These are phyloP conservation scores for Theocolax elegans DNA, from an alignment of 1,140 invertebrate species.

Conservation along the genomic window DNA sequence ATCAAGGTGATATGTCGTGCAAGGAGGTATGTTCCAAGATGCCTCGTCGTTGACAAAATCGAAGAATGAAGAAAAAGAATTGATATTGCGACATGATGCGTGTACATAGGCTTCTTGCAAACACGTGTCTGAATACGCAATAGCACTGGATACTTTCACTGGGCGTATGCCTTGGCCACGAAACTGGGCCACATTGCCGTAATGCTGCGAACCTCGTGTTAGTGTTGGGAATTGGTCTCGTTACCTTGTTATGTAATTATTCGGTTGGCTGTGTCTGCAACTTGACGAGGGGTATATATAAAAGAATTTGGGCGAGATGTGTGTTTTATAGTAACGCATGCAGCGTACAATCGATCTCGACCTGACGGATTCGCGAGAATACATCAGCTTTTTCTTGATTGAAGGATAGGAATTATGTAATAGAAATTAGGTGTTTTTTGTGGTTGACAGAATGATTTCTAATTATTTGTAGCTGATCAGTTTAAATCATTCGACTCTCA, in stretches of 20 bases:
- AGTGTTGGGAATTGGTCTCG: background rate
- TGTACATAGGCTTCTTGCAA: background rate
- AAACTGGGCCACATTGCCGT: conserved; percentile 41
- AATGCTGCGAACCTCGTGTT: conserved; percentile 23
- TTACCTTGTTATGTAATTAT: conserved; percentile 14
- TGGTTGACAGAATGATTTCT: too few species aligned
- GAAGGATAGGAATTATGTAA: too few species aligned
- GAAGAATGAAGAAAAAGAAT: conserved; percentile 19
- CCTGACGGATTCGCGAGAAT: too few species aligned
- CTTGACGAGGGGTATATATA: background rate
- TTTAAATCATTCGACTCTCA: too few species aligned
- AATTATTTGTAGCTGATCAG: too few species aligned
- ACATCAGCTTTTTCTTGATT: too few species aligned
- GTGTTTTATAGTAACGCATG: too few species aligned
- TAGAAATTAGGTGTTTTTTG: too few species aligned
- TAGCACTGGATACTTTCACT: conserved; percentile 45
- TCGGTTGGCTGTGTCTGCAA: too few species aligned
- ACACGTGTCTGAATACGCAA: background rate
- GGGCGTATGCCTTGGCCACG: conserved; percentile 39
- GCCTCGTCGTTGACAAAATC: background rate
- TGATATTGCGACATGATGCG: conserved; percentile 5
- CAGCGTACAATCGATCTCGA: too few species aligned
- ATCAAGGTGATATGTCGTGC: too few species aligned
- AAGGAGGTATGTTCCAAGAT: too few species aligned
- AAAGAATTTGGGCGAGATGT: background rate